Conservation (phyloP, 2,797 vertebrate genomes). For the Avahi laniger region DNA sequence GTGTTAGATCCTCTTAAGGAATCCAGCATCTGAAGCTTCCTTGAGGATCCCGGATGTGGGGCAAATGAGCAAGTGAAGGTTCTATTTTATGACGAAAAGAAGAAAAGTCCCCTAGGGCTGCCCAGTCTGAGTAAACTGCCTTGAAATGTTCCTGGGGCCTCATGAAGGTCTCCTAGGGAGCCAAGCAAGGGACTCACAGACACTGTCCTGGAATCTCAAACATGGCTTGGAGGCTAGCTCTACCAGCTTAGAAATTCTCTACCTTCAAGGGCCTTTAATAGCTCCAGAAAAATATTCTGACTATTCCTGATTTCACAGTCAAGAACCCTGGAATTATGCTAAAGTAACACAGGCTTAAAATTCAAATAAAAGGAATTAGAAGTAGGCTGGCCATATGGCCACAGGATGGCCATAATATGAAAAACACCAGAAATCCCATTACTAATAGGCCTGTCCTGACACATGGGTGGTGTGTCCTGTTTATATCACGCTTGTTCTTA, state of each 20-base stretch:
- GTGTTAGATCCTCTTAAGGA: not conserved
- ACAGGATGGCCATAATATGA: not conserved
- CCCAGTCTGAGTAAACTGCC: not conserved
- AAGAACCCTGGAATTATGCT: not conserved
- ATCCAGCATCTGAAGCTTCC: not conserved
- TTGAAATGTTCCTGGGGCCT: not conserved
- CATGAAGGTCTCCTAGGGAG: not conserved
- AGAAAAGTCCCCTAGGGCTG: not conserved
- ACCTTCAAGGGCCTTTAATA: constrained; percentile 7
- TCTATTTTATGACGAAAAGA: not conserved
- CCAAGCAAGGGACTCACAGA: not conserved
- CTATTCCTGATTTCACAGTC: constrained; percentile 7
- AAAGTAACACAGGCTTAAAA: not conserved
- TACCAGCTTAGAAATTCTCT: constrained; percentile 11
- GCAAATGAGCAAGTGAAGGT: not conserved
- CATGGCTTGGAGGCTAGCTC: not conserved
- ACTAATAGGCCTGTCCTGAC: not conserved
- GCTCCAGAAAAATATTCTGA: not conserved
- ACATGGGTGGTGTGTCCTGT: too few species aligned
- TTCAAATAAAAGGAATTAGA: not conserved
- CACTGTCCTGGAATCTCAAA: not conserved
- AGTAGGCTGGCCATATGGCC: not conserved
- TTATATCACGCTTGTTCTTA: not conserved
- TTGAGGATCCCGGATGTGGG: too few species aligned
- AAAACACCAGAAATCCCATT: not conserved